Conservation (phyloP, 2,113 vertebrate species). For the Chaetodon auriga region DNA sequence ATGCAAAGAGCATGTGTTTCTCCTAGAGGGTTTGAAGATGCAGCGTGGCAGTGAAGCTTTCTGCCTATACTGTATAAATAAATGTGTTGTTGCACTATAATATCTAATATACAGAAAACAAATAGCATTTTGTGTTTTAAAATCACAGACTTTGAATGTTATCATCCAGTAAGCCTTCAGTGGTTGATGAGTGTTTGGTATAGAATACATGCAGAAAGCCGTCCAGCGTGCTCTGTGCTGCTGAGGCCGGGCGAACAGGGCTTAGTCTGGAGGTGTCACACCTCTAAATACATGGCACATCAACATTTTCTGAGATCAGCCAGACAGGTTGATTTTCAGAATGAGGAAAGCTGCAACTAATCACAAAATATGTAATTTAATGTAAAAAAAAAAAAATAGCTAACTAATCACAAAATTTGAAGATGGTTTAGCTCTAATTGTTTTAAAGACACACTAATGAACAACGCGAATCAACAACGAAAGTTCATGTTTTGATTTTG, state of each 20-base stretch:
- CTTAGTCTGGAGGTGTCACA: neutral
- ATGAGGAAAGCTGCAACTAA: neutral
- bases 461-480: too few species aligned
- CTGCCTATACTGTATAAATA: neutral
- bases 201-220: neutral
- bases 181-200: neutral
- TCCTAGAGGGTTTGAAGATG: neutral
- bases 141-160: neutral
- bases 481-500: too few species aligned
- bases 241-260: neutral
- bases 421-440: neutral
- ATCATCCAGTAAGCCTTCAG: neutral
- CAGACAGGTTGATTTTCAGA: neutral
- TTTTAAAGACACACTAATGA: neutral
- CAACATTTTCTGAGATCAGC: neutral
- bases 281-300: neutral
- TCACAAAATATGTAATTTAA: neutral
- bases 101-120: too few species aligned
- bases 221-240: neutral
- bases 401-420: neutral
- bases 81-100: too few species aligned
- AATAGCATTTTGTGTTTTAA: neutral
- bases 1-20: too few species aligned
- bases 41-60: neutral
- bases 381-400: neutral